Base-by-base conservation (phyloP, 1,140 invertebrate species). In the Bombus terrestris region DNA sequence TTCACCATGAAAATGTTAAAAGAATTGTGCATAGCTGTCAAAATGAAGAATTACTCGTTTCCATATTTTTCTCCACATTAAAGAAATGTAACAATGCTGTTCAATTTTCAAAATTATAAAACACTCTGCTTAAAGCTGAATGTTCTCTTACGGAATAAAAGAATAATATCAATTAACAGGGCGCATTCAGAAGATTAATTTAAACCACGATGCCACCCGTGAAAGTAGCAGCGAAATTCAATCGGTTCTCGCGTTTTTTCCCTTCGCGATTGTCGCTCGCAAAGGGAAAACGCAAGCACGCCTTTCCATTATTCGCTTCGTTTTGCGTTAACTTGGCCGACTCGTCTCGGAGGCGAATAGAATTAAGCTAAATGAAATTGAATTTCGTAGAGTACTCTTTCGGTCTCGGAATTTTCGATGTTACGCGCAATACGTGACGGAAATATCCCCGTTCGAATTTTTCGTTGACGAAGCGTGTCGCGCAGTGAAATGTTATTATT, bases 361-460 rank as follows among this genome's bases (percentile, higher is more conserved):
- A 80, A 69, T 80, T 69, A 80, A 69, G 66, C 22, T 41, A 18
- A 69, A 80, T 53, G 32, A 80, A 80, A 80, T 80, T 69, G 64
- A 69, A 68, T 47, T 68, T 79, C 77, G 37, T 59, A 4, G 41
- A 53, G 32, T 10, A 35, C 73, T 53, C 73, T 73, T 43, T 18
- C 71, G 13, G 18, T 37, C 39, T 35, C 3, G 41, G 25, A 41
- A 68, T 80, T 80, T 68, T 53, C 77, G 32, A 69, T 35, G 13
- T 69, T 69, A 13, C 32, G 10, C 8, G 43, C 32, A 18, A 69
- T 69, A 47, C 77, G 77, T 47, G 64, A 47, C 64, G 43, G 64
- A 80, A 80, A 69, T 80, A 43, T 28, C 25, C 12, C 59, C 2
- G 18, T 22, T 69, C 8, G 62, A 32, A 25, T n/a, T 47, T 53